These are phyloP conservation scores for Heteromyza rotundicornis DNA, from an alignment of 2,888 invertebrate species.

Conservation along the genomic window DNA sequence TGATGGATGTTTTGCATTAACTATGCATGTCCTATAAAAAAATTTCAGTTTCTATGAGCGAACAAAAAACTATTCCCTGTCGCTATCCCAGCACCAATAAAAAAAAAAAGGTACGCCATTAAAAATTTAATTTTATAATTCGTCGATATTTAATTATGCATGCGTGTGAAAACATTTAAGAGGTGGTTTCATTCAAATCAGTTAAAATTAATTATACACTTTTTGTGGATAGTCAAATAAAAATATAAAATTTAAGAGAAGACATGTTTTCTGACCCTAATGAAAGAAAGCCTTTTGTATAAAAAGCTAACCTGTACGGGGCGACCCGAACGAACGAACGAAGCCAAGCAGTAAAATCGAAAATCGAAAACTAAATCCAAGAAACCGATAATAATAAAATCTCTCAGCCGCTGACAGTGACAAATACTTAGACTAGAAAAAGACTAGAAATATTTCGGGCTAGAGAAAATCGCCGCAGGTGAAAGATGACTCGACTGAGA, in stretches of 20 bases:
- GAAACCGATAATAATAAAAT: too few species aligned
- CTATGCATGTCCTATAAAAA: neutral
- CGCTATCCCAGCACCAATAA: neutral
- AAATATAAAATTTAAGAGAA: neutral
- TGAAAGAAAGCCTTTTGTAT: too few species aligned
- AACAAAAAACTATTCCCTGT: too few species aligned
- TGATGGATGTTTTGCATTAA: neutral
- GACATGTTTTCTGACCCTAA: too few species aligned
- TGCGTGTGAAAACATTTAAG: slow-evolving; percentile 1
- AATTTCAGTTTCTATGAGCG: too few species aligned
- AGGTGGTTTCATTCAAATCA: neutral
- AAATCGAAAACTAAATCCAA: too few species aligned
- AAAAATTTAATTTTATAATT: neutral
- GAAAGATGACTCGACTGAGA: slow-evolving; percentile 11
- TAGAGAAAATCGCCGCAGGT: slow-evolving; percentile 4
- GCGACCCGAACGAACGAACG: neutral
- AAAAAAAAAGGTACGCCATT: neutral
- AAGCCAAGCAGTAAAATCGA: neutral
- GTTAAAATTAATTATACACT: slow-evolving; percentile 1
- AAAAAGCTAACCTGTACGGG: too few species aligned
- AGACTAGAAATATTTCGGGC: neutral
- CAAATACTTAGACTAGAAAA: neutral
- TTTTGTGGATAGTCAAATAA: too few species aligned
- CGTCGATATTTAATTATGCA: slow-evolving; percentile 6
- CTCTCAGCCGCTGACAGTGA: slow-evolving; percentile 11